Base-by-base conservation (phyloP, 2,888 invertebrate genomes). In the Aphidoletes aphidimyza region DNA sequence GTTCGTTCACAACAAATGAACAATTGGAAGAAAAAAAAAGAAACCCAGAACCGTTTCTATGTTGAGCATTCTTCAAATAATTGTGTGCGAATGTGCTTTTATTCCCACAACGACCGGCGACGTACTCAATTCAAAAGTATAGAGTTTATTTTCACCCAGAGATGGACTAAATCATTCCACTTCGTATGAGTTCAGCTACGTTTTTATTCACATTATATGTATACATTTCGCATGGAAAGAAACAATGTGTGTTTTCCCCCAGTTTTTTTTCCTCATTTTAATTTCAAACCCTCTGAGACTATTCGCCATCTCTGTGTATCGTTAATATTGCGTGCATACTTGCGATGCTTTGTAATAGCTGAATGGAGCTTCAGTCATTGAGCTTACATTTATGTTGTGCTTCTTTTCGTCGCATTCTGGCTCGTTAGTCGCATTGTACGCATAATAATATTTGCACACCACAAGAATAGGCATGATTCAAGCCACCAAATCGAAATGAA, bases 31-130 rank as follows among this genome's bases (percentile, higher is more conserved):
- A 19, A 47, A 54, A 54, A 54, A 69, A 14, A n/a, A n/a, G n/a
- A n/a, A n/a, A n/a, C n/a, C n/a, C 69, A 47, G 34, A 6, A 11
- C 30, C 69, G 14, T 69, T 69, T 30, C 22, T 26, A 54, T 54
- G 54, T 54, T 30, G 69, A 69, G 69, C 69, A 69, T 69, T 69
- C 69, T 69, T 69, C 69, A 69, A 69, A 69, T 69, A 69, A 69
- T 69, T 69, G 26, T n/a, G n/a, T 30, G 30, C 69, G 69, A 69
- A 9, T 69, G 69, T 69, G 69, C 30, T 69, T n/a, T 69, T 69
- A 69, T 69, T 30, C 69, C n/a, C 19, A 30, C 69, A 19, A n/a
- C 69, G 69, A 69, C 8, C 26, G 69, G 14, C 69, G 30, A 30
- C 69, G 30, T 69, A 30, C 26, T 30, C n/a, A 34, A 30, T 69